These are phyloP conservation scores for Lasioglossum oenotherae DNA, from an alignment of 2,888 invertebrate species.

Conservation along the genomic window DNA sequence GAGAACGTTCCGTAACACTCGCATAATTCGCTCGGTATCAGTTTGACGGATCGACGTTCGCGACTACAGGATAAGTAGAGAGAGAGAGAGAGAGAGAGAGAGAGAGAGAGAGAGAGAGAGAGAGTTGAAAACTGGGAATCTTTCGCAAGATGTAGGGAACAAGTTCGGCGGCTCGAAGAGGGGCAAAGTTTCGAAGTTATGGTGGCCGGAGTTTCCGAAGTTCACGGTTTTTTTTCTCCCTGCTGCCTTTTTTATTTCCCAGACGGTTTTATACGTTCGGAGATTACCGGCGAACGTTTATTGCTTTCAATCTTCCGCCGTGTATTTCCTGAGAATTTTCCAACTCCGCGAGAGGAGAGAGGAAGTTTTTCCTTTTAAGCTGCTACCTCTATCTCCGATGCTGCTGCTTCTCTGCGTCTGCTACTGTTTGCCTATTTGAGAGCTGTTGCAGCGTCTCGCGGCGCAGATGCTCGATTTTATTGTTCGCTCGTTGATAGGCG, in stretches of 20 bases:
- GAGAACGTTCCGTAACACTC: conserved; percentile 8
- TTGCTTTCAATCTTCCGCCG: conserved; percentile 10
- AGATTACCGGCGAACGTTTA: conserved; percentile 10
- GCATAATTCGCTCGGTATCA: background rate
- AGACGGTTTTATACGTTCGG: conserved; percentile 5
- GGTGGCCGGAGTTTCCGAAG: background rate
- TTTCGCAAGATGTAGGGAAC: background rate
- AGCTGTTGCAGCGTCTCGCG: background rate
- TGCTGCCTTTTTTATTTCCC: conserved; percentile 1
- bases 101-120: background rate
- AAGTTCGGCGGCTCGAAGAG: background rate
- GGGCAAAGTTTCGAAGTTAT: background rate
- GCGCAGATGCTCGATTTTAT: conserved; percentile 6
- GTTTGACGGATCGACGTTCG: conserved; percentile 20
- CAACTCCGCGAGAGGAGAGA: background rate
- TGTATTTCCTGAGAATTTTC: background rate
- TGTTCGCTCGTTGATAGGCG: background rate
- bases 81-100: too few species aligned
- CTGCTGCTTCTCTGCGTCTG: background rate
- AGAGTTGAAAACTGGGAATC: background rate
- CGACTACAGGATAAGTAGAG: background rate
- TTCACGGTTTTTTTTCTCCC: background rate
- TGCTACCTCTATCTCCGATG: background rate
- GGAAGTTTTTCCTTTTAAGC: background rate
- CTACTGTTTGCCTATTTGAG: background rate